These are phyloP conservation scores for Reticulitermes lucifugus DNA, from an alignment of 2,888 invertebrate species.

Conservation along the genomic window DNA sequence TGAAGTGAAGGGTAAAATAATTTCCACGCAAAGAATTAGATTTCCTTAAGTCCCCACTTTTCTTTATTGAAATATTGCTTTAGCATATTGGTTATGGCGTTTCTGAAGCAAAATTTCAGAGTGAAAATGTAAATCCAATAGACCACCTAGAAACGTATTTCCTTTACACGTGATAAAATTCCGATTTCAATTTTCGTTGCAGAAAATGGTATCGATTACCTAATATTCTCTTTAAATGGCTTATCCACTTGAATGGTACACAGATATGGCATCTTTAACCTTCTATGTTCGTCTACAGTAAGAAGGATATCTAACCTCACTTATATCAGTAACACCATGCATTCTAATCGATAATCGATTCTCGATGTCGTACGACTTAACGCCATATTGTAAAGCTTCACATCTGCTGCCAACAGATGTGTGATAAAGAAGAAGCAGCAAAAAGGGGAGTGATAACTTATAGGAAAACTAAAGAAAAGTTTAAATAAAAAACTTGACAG, in stretches of 20 bases:
- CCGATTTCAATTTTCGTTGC: slow-evolving; percentile 12
- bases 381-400: slow-evolving; percentile 7
- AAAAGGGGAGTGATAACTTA: not conserved
- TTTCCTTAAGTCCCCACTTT: no score
- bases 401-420: slow-evolving; percentile 27
- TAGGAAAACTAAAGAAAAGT: not conserved
- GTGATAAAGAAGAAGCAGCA: not conserved
- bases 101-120: no score
- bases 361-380: slow-evolving; percentile 24
- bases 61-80: no score
- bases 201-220: not conserved
- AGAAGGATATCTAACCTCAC: slow-evolving; percentile 18
- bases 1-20: no score
- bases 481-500: slow-evolving; percentile 1
- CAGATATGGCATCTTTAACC: not conserved
- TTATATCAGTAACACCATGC: not conserved
- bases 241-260: not conserved
- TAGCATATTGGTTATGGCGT: no score
- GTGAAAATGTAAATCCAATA: no score
- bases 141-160: no score
- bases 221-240: not conserved
- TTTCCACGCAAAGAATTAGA: no score
- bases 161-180: not conserved
- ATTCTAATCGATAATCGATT: slow-evolving; percentile 35
- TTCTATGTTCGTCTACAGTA: no score